Percentiles rank a stretch among this genome's conserved stretches.
phyloP scores from a whole-genome alignment of 2,113 vertebrate species.

The Macquaria ambigua region DNA sequence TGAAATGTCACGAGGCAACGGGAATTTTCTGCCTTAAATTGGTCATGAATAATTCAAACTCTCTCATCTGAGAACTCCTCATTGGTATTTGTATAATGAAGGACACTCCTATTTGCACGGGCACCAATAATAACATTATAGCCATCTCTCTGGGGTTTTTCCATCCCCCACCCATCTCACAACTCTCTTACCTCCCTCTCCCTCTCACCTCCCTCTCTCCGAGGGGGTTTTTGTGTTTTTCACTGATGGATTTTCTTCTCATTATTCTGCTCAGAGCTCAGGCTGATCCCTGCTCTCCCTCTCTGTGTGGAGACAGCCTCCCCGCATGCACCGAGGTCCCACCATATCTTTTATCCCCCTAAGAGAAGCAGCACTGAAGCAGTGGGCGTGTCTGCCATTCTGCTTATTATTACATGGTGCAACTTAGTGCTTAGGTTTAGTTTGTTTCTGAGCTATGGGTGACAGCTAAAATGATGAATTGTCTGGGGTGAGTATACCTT shows the following conservation, averaged over 20 bases:
- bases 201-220: slow-evolving; percentile 24
- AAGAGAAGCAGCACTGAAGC: slow-evolving; percentile 26
- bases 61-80: not conserved
- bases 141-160: slow-evolving; percentile 32
- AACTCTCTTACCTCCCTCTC: slow-evolving; percentile 41
- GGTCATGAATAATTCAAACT: slow-evolving; percentile 62
- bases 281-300: slow-evolving; percentile 62
- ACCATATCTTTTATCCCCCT: slow-evolving; percentile 29
- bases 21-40: slow-evolving; percentile 23
- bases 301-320: slow-evolving; percentile 74
- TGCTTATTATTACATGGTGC: slow-evolving; percentile 16
- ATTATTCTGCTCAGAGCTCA: slow-evolving; percentile 77
- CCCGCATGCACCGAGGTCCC: slow-evolving; percentile 58
- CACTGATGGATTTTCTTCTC: slow-evolving; percentile 74
- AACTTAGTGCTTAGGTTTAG: slow-evolving; percentile 22
- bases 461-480: slow-evolving; percentile 86
- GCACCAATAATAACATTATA: slow-evolving; percentile 40
- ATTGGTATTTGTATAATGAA: slow-evolving; percentile 37
- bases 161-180: slow-evolving; percentile 46
- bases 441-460: slow-evolving; percentile 68
- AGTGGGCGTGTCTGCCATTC: slow-evolving; percentile 22
- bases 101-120: slow-evolving; percentile 29
- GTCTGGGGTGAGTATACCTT: slow-evolving; percentile 88
- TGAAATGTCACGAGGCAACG: not conserved
- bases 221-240: slow-evolving; percentile 34